These are phyloP conservation scores for Corythoichthys haematopterus DNA, from an alignment of 2,113 vertebrate genomes.

Conservation along the genomic window DNA sequence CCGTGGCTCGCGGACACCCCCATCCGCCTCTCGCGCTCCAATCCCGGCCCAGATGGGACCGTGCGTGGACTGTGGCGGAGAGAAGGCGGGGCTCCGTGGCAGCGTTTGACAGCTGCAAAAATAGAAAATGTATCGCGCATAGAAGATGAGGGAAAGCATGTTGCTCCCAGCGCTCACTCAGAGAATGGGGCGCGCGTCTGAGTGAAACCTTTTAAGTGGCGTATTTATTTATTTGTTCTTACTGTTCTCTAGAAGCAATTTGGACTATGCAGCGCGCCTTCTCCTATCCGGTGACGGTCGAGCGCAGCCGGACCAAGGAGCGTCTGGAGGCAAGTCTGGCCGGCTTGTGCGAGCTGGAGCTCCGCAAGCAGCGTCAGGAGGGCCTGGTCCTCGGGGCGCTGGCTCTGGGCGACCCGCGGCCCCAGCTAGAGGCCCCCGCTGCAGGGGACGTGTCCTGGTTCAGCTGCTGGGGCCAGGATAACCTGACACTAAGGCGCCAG, in stretches of 20 bases:
- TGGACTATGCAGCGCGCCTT: conserved; percentile 65
- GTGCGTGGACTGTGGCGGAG: conserved; percentile 19
- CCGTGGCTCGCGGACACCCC: conserved; percentile 17
- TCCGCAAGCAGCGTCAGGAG: conserved; percentile 72
- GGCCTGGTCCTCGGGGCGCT: conserved; percentile 72
- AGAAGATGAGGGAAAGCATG: conserved; percentile 35
- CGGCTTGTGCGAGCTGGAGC: conserved; percentile 73
- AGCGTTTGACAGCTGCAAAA: conserved; percentile 69
- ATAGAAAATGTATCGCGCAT: conserved; percentile 43
- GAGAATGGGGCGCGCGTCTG: conserved; percentile 20
- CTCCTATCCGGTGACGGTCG: conserved; percentile 67
- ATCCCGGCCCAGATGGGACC: conserved; percentile 33
- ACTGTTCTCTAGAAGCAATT: background rate
- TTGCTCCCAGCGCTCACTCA: conserved; percentile 29
- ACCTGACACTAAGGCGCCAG: conserved; percentile 72
- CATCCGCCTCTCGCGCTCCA: conserved; percentile 35
- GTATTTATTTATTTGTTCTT: background rate
- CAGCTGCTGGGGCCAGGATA: conserved; percentile 69
- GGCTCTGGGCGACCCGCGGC: conserved; percentile 53
- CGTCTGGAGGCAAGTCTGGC: conserved; percentile 72
- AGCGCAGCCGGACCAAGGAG: conserved; percentile 71
- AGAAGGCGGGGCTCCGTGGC: conserved; percentile 55
- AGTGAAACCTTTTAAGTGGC: background rate
- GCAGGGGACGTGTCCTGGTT: conserved; percentile 53
- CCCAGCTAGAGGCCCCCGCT: conserved; percentile 26